These are phyloP conservation scores for Grallaria varia DNA, from an alignment of 2,113 vertebrate genomes.

Conservation along the genomic window DNA sequence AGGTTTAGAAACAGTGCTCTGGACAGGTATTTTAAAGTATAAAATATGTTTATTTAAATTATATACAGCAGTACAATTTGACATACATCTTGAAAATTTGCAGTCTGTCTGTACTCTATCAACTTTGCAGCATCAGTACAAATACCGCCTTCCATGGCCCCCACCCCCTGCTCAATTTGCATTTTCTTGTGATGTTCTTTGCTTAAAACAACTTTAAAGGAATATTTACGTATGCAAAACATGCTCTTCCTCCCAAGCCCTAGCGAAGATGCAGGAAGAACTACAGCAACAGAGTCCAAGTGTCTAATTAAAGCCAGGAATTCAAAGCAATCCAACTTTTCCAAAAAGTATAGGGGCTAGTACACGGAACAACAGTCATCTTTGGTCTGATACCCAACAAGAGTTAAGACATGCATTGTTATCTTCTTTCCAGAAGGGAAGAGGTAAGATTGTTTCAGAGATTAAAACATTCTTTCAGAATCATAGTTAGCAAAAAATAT, in stretches of 20 bases:
- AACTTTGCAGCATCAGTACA: slow-evolving; percentile 40
- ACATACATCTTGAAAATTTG: background rate
- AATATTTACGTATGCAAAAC: slow-evolving; percentile 39
- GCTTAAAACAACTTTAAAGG: background rate
- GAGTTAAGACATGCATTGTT: slow-evolving; percentile 21
- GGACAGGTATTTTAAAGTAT: slow-evolving; percentile 45
- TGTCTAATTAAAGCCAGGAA: background rate
- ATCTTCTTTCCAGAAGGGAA: background rate
- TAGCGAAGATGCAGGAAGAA: background rate
- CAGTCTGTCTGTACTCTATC: background rate
- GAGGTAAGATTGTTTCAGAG: background rate
- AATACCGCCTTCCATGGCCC: background rate
- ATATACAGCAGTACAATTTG: slow-evolving; percentile 46
- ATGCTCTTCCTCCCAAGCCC: slow-evolving; percentile 15
- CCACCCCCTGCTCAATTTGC: background rate
- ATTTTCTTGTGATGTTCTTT: background rate
- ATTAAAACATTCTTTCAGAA: slow-evolving; percentile 8
- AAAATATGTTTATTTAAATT: slow-evolving; percentile 76
- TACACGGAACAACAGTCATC: background rate
- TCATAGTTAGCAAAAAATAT: background rate
- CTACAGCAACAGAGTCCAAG: background rate
- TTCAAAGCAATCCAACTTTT: background rate
- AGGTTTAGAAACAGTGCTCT: slow-evolving; percentile 46
- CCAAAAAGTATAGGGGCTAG: background rate
- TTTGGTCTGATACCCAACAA: background rate